Conservation (phyloP, 2,113 vertebrate species). For the Raja brachyura region DNA sequence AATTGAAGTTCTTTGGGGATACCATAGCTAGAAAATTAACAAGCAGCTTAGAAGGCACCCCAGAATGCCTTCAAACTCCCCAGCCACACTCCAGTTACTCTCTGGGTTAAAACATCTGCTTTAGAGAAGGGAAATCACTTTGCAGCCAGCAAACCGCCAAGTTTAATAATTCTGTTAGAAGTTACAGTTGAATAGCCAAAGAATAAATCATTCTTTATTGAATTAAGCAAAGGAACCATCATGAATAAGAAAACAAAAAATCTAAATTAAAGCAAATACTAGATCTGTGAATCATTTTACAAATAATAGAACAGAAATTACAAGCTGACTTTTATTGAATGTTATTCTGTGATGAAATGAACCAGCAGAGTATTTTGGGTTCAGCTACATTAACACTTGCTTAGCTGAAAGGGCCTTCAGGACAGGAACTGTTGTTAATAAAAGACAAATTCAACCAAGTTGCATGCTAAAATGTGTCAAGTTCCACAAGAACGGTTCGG, state of each 20-base stretch:
- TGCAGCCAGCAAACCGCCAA: not conserved
- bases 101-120: not conserved
- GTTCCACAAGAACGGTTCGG: not conserved
- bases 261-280: too few species aligned
- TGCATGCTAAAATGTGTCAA: not conserved
- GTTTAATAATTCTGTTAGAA: not conserved
- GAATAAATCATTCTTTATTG: not conserved
- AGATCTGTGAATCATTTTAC: too few species aligned
- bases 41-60: too few species aligned
- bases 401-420: not conserved
- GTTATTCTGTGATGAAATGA: not conserved
- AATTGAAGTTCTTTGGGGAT: not conserved
- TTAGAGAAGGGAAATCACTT: not conserved
- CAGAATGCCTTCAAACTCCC: not conserved
- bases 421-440: not conserved
- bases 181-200: not conserved
- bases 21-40: not conserved
- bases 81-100: not conserved
- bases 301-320: too few species aligned
- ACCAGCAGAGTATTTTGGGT: not conserved
- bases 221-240: too few species aligned
- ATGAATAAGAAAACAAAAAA: too few species aligned
- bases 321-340: not conserved
- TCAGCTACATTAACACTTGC: not conserved
- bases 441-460: not conserved